Percentiles rank a stretch among this genome's conserved stretches.
phyloP scores from a whole-genome alignment of 2,797 vertebrate genomes.

The Enteromius argenteus region DNA sequence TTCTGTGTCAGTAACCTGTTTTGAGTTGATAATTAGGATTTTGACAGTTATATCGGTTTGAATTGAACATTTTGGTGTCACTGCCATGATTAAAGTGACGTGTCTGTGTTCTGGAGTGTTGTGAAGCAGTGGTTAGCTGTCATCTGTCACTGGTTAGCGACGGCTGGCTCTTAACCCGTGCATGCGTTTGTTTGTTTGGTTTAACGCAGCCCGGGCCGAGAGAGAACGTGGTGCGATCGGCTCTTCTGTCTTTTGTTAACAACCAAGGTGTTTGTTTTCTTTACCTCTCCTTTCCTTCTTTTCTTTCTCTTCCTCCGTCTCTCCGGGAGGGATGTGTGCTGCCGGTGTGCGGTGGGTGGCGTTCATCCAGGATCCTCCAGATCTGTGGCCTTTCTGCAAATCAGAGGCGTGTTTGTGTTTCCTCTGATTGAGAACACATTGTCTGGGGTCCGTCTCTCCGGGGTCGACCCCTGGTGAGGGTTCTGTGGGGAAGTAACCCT shows the following conservation, averaged over 20 bases:
- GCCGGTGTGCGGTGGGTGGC: conserved; percentile 57
- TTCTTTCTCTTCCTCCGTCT: conserved; percentile 60
- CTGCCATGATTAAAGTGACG: not conserved
- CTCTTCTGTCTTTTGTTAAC: conserved; percentile 66
- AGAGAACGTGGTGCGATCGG: conserved; percentile 48
- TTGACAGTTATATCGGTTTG: no score
- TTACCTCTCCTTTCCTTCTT: conserved; percentile 62
- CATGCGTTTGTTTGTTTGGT: conserved; percentile 61
- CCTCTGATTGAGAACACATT: conserved; percentile 69
- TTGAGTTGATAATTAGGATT: no score
- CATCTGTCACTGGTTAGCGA: conserved; percentile 61
- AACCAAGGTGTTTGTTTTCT: conserved; percentile 65
- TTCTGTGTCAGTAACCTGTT: no score
- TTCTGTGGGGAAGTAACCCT: not conserved
- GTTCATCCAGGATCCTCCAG: conserved; percentile 47
- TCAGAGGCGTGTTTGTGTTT: conserved; percentile 63
- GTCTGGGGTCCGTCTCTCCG: conserved; percentile 62
- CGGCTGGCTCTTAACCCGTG: conserved; percentile 55
- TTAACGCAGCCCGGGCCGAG: conserved; percentile 49
- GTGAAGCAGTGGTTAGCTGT: conserved; percentile 41
- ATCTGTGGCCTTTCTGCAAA: conserved; percentile 58
- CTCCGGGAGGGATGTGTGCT: conserved; percentile 56
- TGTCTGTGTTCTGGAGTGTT: not conserved
- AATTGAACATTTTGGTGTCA: not conserved
- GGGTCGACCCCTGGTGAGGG: conserved; percentile 37